These are phyloP conservation scores for Whitmania pigra DNA, from an alignment of 1,140 invertebrate genomes.

Conservation along the genomic window DNA sequence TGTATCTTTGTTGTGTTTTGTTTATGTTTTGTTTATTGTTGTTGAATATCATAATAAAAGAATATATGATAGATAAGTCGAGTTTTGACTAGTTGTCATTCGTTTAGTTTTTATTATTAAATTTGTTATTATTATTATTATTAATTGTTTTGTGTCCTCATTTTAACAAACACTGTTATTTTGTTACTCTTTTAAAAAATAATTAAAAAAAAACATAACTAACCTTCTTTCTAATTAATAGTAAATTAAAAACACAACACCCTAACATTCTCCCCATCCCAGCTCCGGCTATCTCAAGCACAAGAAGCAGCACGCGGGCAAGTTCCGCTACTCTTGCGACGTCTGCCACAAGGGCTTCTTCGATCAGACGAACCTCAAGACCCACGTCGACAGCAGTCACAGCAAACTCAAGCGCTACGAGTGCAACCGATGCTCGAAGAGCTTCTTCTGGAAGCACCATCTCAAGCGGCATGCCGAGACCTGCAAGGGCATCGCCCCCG, in stretches of 20 bases:
- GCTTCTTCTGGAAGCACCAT: slow-evolving; percentile 26
- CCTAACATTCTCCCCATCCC: background rate
- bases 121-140: no score
- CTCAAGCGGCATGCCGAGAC: slow-evolving; percentile 21
- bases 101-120: no score
- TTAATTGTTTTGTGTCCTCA: no score
- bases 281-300: slow-evolving; percentile 23
- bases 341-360: slow-evolving; percentile 25
- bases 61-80: no score
- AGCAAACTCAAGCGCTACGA: slow-evolving; percentile 20
- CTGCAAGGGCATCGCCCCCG: background rate
- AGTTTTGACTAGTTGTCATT: no score
- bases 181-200: no score
- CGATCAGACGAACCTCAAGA: slow-evolving; percentile 20
- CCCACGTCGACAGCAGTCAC: slow-evolving; percentile 24
- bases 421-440: slow-evolving; percentile 22
- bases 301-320: slow-evolving; percentile 23
- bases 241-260: background rate
- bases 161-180: no score
- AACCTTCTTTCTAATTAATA: no score
- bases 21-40: no score
- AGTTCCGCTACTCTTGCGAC: slow-evolving; percentile 19
- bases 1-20: background rate
- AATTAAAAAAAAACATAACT: no score
- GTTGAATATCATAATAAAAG: no score